phyloP scores from a whole-genome alignment of 2,888 invertebrate genomes.

The Siphonodentalium dalli region DNA sequence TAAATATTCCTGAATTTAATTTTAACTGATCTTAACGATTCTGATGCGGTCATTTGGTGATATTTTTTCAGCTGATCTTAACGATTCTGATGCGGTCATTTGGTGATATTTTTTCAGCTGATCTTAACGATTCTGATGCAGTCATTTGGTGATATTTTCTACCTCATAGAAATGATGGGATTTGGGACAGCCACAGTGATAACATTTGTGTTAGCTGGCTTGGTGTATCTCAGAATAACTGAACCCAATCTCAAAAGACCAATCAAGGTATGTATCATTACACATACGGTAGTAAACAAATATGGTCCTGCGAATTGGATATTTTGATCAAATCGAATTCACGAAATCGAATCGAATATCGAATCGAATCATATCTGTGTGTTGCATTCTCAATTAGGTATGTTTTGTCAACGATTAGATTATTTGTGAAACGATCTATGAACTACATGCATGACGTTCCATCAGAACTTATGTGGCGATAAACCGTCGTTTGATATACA shows the following conservation, averaged over 20 bases:
- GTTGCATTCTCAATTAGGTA: no score
- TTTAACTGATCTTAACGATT: background rate
- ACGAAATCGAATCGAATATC: no score
- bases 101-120: constrained; percentile 85
- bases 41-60: background rate
- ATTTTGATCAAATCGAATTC: no score
- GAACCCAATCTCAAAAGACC: constrained; percentile 88
- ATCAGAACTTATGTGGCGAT: no score
- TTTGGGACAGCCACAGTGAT: constrained; percentile 53
- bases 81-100: no score
- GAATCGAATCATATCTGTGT: no score
- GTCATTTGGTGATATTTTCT: constrained; percentile 85
- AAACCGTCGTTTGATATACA: no score
- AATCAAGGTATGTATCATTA: constrained; percentile 70
- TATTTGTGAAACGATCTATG: no score
- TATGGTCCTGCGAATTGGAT: no score
- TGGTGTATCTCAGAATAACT: constrained; percentile 76
- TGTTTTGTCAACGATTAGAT: no score
- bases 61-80: background rate
- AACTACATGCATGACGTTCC: no score
- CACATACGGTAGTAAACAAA: no score
- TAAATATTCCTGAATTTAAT: background rate
- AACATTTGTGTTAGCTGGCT: constrained; percentile 46
- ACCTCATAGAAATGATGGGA: constrained; percentile 58
- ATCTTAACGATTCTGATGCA: constrained; percentile 89